Percentiles rank a stretch among this genome's conserved stretches.
Evolutionary conservation across 2,888 invertebrate genomes (phyloP).

Genomic region (Syrista parreyssii): DNA sequence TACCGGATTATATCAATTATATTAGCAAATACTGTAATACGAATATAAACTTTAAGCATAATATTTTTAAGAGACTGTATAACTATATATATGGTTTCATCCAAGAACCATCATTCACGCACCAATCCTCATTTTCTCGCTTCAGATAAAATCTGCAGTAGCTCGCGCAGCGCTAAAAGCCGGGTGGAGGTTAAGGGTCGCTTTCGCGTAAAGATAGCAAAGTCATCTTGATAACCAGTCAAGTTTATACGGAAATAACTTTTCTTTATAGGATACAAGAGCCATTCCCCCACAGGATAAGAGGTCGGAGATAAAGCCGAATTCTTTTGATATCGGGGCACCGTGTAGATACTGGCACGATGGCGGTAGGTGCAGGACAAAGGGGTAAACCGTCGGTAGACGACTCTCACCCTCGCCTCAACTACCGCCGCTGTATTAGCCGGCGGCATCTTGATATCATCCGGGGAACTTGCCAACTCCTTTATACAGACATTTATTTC

Average conservation of each 20-base stretch:
- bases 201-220: conserved; percentile 28
- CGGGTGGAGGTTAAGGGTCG: conserved; percentile 28
- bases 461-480: conserved; percentile 59
- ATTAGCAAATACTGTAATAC: too few relatives aligned
- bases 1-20: too few relatives aligned
- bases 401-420: not conserved
- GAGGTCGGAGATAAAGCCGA: conserved; percentile 43
- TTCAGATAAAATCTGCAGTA: conserved; percentile 13
- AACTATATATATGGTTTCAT: not conserved
- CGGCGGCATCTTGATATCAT: conserved; percentile 57
- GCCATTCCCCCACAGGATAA: conserved; percentile 29
- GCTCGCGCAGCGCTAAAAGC: conserved; percentile 21
- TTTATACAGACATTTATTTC: conserved; percentile 60
- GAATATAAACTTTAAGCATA: too few relatives aligned
- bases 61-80: too few relatives aligned
- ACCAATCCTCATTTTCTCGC: not conserved
- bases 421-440: conserved; percentile 42
- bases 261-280: conserved; percentile 52
- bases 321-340: conserved; percentile 44
- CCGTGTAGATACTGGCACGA: conserved; percentile 13
- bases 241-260: conserved; percentile 45
- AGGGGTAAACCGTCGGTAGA: conserved; percentile 18
- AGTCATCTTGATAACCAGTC: conserved; percentile 21
- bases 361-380: conserved; percentile 20
- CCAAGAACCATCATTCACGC: not conserved